Conservation (phyloP, 2,888 invertebrate genomes). For the Mythimna impura region DNA sequence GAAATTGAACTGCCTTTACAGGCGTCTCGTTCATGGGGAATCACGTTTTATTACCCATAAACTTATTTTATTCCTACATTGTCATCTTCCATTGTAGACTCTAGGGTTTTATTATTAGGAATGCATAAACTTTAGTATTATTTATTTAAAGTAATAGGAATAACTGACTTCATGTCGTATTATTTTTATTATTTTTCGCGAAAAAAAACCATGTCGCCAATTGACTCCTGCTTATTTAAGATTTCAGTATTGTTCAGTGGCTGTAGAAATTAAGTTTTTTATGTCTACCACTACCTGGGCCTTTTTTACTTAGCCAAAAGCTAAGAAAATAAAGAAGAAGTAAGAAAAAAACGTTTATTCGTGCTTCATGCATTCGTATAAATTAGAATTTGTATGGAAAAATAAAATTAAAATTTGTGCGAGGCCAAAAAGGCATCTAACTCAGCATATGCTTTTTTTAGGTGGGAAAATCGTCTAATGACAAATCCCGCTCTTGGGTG, state of each 20-base stretch:
- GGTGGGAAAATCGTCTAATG: no score
- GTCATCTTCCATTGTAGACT: constrained; percentile 33
- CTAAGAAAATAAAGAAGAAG: no score
- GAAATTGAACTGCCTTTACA: constrained; percentile 40
- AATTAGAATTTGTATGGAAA: no score
- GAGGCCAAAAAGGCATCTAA: no score
- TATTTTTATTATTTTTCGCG: background rate
- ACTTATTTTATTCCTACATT: constrained; percentile 47
- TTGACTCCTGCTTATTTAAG: background rate
- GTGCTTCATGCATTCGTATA: no score
- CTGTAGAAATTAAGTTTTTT: no score
- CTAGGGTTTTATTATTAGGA: constrained; percentile 25
- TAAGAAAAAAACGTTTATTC: no score
- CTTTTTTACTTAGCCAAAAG: no score
- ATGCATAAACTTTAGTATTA: constrained; percentile 5
- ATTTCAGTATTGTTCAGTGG: background rate
- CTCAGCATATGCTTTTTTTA: no score
- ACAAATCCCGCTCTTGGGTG: no score
- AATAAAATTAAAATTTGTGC: no score
- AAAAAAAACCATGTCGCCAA: background rate
- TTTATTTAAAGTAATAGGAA: constrained; percentile 2
- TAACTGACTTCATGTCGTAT: background rate
- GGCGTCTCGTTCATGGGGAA: constrained; percentile 49
- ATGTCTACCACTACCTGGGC: no score
- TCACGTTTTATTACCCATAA: constrained; percentile 55